These are phyloP conservation scores for Emydura subglobosa DNA, from an alignment of 2,113 vertebrate species.

Conservation along the genomic window DNA sequence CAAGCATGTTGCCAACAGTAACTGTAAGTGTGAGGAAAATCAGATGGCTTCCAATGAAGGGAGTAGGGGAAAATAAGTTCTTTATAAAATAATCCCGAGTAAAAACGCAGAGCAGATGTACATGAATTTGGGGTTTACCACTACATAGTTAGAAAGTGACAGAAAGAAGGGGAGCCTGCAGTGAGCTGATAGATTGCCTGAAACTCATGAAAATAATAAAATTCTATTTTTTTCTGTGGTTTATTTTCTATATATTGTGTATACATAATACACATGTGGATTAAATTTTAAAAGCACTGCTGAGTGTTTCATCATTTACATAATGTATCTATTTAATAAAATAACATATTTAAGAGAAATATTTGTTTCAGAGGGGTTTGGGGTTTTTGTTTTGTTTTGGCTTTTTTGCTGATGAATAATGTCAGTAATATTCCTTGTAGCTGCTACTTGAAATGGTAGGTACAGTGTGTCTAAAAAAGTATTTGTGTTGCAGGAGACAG, in stretches of 20 bases:
- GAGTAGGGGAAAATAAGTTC: not conserved
- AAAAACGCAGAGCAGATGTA: not conserved
- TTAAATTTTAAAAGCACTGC: not conserved
- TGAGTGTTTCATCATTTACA: not conserved
- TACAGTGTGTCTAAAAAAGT: constrained; percentile 3
- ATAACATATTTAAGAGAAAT: not conserved
- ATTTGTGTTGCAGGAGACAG: constrained; percentile 65
- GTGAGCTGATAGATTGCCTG: not conserved
- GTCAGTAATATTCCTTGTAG: not conserved
- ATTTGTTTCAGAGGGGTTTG: not conserved
- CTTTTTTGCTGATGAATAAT: not conserved
- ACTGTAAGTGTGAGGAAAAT: not conserved
- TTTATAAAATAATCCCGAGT: not conserved
- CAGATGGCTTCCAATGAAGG: not conserved
- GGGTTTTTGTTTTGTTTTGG: not conserved
- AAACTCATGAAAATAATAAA: not conserved
- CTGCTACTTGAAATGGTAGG: not conserved
- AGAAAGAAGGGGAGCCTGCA: not conserved
- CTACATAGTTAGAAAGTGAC: not conserved
- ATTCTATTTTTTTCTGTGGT: not conserved
- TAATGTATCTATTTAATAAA: rapidly evolving
- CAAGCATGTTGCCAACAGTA: not conserved
- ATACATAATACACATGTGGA: rapidly evolving
- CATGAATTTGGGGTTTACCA: not conserved
- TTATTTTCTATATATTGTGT: not conserved